These are phyloP conservation scores for Griposia aprilina DNA, from an alignment of 2,888 invertebrate genomes.

Conservation along the genomic window DNA sequence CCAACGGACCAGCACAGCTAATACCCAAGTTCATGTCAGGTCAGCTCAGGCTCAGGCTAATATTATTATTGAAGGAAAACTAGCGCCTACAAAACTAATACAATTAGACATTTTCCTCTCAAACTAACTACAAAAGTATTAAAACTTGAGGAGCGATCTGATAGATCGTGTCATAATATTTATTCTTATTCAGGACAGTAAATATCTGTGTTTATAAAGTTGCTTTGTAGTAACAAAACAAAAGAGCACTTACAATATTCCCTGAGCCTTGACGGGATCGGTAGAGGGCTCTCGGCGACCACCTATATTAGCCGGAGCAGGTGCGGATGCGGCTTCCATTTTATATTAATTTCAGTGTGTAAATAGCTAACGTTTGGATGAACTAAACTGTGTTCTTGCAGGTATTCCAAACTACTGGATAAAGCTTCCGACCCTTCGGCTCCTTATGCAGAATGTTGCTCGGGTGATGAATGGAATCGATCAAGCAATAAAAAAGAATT, in stretches of 20 bases:
- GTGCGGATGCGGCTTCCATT: constrained; percentile 81
- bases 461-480: constrained; percentile 65
- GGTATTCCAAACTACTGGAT: constrained; percentile 51
- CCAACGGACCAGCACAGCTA: neutral
- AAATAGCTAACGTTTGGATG: neutral
- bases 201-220: neutral
- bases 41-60: neutral
- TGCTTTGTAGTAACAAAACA: neutral
- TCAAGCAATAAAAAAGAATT: constrained; percentile 67
- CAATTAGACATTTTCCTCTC: neutral
- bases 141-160: neutral
- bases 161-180: neutral
- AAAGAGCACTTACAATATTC: constrained; percentile 80
- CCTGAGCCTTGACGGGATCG: constrained; percentile 87
- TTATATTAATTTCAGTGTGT: constrained; percentile 2
- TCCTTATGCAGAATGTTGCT: constrained; percentile 65
- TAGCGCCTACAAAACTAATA: neutral
- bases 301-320: constrained; percentile 74
- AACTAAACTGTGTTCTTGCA: constrained; percentile 41
- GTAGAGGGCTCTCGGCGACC: constrained; percentile 81
- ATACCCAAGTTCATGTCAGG: neutral
- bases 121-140: neutral
- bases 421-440: constrained; percentile 43
- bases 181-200: neutral
- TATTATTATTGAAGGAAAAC: neutral